Evolutionary conservation across 2,888 invertebrate species (phyloP).

Genomic region (Trichacis sp.): DNA sequence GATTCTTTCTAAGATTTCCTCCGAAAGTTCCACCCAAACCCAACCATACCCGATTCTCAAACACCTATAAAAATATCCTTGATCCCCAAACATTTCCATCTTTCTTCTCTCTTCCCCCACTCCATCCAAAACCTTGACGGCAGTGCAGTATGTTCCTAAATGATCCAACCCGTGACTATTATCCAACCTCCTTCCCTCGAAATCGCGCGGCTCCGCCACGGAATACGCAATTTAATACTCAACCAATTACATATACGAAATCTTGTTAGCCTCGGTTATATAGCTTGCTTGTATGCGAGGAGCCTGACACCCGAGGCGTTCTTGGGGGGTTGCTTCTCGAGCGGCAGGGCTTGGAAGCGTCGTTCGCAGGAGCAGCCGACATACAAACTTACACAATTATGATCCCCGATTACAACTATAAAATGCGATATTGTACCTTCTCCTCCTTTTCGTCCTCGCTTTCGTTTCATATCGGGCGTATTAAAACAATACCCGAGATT

Average conservation of each 20-base stretch:
- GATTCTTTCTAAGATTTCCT: too few relatives aligned
- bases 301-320: slow-evolving; percentile 64
- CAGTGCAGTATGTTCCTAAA: slow-evolving; percentile 67
- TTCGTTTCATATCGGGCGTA: slow-evolving; percentile 26
- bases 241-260: slow-evolving; percentile 70
- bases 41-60: too few relatives aligned
- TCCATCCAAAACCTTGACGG: slow-evolving; percentile 46
- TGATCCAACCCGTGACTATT: slow-evolving; percentile 65
- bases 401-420: slow-evolving; percentile 68
- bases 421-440: slow-evolving; percentile 66
- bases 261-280: slow-evolving; percentile 69
- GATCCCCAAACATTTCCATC: too few relatives aligned
- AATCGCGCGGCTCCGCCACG: slow-evolving; percentile 52
- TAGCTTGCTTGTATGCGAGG: slow-evolving; percentile 52
- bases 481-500: slow-evolving; percentile 19
- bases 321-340: slow-evolving; percentile 58
- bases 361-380: slow-evolving; percentile 49
- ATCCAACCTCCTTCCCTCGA: slow-evolving; percentile 52
- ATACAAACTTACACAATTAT: slow-evolving; percentile 69
- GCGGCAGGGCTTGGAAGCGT: slow-evolving; percentile 26
- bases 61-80: too few relatives aligned
- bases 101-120: too few relatives aligned
- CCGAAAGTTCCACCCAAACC: too few relatives aligned
- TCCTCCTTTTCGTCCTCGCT: slow-evolving; percentile 31
- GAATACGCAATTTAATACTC: slow-evolving; percentile 70